phyloP scores from a whole-genome alignment of 2,888 invertebrate species.

The Hydropsyche betteni region DNA sequence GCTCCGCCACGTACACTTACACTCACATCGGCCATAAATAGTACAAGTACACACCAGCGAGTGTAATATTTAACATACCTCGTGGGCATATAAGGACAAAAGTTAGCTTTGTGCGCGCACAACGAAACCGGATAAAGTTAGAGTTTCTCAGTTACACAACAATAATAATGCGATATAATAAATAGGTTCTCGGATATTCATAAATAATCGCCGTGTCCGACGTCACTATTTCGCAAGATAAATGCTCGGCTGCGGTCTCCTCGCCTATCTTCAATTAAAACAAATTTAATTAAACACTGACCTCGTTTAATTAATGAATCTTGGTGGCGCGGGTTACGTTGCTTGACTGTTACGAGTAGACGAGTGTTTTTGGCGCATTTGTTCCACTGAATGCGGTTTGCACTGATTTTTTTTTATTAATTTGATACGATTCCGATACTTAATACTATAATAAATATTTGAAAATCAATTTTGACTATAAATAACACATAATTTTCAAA shows the following conservation, averaged over 20 bases:
- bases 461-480: too few species aligned
- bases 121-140: conserved; percentile 3
- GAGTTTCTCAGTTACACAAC: background rate
- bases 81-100: conserved; percentile 14
- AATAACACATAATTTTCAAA: too few species aligned
- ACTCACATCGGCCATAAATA: too few species aligned
- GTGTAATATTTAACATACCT: background rate
- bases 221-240: conserved; percentile 33
- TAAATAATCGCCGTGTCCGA: conserved; percentile 34
- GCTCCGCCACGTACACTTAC: too few species aligned
- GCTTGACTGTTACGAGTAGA: too few species aligned
- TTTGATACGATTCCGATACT: too few species aligned
- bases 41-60: too few species aligned
- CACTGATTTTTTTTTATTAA: too few species aligned
- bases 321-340: background rate
- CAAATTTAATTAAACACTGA: conserved; percentile 38
- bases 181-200: conserved; percentile 10
- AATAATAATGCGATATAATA: background rate
- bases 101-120: conserved; percentile 19
- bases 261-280: conserved; percentile 33
- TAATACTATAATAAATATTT: too few species aligned
- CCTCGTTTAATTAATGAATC: conserved; percentile 39
- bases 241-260: conserved; percentile 26
- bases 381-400: too few species aligned
- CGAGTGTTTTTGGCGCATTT: too few species aligned